Conservation (phyloP, 2,113 vertebrate species). For the Cyanoderma ruficeps region DNA sequence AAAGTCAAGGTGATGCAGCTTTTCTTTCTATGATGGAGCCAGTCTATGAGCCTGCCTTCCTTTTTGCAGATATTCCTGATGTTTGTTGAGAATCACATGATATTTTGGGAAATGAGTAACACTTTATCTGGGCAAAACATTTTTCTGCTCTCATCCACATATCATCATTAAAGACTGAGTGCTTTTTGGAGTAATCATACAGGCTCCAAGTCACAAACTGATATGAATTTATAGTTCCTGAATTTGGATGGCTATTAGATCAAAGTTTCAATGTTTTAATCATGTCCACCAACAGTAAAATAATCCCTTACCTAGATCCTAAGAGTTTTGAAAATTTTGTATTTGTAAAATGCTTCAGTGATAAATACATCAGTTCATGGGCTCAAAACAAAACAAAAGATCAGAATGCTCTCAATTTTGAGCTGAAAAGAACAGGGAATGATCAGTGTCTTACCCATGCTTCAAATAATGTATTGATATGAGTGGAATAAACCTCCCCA, state of each 20-base stretch:
- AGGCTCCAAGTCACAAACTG: not conserved
- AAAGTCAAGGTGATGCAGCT: not conserved
- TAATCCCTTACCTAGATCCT: not conserved
- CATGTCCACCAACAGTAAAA: not conserved
- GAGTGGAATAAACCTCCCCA: not conserved
- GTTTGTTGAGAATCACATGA: not conserved
- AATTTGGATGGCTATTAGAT: not conserved
- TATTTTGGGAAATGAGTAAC: not conserved
- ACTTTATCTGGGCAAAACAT: not conserved
- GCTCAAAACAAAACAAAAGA: not conserved
- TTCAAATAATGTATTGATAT: not conserved
- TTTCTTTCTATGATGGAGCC: not conserved
- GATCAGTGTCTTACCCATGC: not conserved
- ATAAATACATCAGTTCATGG: not conserved
- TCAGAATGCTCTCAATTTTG: not conserved
- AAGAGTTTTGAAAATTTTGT: not conserved
- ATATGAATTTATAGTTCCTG: not conserved
- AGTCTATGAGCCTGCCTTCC: not conserved
- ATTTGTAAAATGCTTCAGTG: not conserved
- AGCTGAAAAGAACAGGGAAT: not conserved
- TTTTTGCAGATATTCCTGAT: not conserved
- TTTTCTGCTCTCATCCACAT: not conserved
- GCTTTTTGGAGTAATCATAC: not conserved
- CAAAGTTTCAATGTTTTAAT: not conserved
- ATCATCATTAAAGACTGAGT: not conserved